Evolutionary conservation across 2,888 invertebrate species (phyloP).

Genomic region (Macrophya annulata): DNA sequence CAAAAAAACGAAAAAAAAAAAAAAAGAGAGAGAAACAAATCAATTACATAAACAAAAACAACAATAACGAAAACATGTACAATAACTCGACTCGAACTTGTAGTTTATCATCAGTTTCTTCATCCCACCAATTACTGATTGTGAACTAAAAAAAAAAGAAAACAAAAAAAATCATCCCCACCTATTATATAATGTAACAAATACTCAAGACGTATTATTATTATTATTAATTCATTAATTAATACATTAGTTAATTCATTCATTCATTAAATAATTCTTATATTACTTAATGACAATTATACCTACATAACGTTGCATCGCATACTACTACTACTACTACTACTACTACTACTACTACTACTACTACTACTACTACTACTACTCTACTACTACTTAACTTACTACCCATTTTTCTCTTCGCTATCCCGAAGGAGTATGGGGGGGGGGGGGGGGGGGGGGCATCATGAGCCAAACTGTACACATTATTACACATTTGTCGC

Average conservation of each 20-base stretch:
- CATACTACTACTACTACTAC: constrained; percentile 59
- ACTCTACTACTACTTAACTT: constrained; percentile 58
- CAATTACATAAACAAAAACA: neutral
- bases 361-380: constrained; percentile 59
- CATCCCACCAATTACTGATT: constrained; percentile 13
- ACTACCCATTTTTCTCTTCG: constrained; percentile 30
- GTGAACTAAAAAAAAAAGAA: neutral
- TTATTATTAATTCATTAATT: constrained; percentile 56
- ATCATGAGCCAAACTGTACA: constrained; percentile 35
- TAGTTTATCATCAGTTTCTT: neutral
- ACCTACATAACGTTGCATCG: constrained; percentile 39
- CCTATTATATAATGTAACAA: constrained; percentile 62
- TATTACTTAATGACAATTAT: constrained; percentile 42
- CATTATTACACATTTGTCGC: constrained; percentile 28
- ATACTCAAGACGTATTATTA: constrained; percentile 66
- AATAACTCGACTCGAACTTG: constrained; percentile 19
- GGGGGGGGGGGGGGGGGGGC: neutral
- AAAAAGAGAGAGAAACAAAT: neutral
- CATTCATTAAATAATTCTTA: constrained; percentile 40
- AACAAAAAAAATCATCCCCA: constrained; percentile 50
- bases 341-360: constrained; percentile 59
- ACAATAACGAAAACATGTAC: constrained; percentile 27
- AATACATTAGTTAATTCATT: constrained; percentile 25
- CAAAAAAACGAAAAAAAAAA: neutral
- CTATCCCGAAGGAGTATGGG: constrained; percentile 34